Percentiles rank a stretch among this genome's conserved stretches.
Conservation (phyloP, 2,113 vertebrate species). For the Erythrolamprus reginae region DNA sequence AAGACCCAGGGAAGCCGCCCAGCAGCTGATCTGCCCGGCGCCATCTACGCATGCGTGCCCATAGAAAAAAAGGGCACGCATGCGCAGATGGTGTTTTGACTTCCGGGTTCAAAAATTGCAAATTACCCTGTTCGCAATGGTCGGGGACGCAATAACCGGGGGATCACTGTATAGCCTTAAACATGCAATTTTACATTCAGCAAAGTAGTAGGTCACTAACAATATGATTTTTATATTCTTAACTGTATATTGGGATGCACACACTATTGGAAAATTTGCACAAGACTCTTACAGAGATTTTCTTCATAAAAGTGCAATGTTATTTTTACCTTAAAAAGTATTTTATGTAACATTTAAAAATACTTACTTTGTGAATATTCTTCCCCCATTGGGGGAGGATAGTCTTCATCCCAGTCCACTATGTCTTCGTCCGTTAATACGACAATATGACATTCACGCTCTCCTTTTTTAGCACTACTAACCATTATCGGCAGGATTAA, state of each 20-base stretch:
- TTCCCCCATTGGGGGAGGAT: conserved; percentile 93
- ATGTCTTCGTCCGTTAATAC: conserved; percentile 92
- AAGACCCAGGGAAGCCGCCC: too few species aligned
- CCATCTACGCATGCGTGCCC: too few species aligned
- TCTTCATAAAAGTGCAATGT: background rate
- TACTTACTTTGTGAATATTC: conserved; percentile 88
- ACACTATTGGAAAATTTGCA: background rate
- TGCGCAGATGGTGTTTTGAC: too few species aligned
- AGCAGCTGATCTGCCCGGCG: too few species aligned
- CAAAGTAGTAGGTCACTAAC: background rate
- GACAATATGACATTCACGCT: conserved; percentile 91
- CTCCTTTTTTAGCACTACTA: conserved; percentile 87
- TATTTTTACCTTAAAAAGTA: background rate
- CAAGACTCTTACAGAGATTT: background rate
- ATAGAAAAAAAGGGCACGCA: too few species aligned
- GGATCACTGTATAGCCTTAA: background rate
- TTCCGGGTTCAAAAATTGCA: too few species aligned
- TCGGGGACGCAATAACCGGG: too few species aligned
- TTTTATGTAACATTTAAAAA: background rate
- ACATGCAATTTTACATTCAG: background rate
- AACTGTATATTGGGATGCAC: background rate
- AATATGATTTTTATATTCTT: background rate
- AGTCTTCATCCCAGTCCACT: conserved; percentile 96
- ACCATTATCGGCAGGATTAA: conserved; percentile 95
- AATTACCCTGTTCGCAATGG: too few species aligned